A percentile compares a stretch with the other conserved stretches of the same genome.
phyloP scores from a whole-genome alignment of 2,113 vertebrate species.

The Serinus canaria region DNA sequence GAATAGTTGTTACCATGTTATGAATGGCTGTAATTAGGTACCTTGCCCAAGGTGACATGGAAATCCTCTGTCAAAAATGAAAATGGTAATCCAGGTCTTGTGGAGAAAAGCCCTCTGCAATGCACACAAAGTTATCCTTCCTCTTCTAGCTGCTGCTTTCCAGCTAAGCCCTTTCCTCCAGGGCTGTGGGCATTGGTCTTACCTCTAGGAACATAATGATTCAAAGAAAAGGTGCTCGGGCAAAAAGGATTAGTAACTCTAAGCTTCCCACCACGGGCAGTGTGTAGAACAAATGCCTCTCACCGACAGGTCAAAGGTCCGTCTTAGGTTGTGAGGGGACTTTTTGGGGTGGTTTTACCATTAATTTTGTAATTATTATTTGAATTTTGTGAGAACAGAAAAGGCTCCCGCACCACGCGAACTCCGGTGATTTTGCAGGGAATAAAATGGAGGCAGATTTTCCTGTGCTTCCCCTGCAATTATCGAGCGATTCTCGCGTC shows the following conservation, averaged over 20 bases:
- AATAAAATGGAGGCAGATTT: slow-evolving; percentile 46
- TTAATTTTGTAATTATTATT: neutral
- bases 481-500: slow-evolving; percentile 5
- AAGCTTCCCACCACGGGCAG: neutral
- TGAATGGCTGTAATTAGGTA: slow-evolving; percentile 31
- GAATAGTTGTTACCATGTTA: neutral
- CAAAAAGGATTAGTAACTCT: neutral
- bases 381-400: neutral
- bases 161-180: slow-evolving; percentile 14
- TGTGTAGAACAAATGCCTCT: neutral
- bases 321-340: fast-evolving
- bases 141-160: neutral
- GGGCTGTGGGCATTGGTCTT: neutral
- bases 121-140: neutral
- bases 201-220: neutral
- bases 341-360: neutral
- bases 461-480: slow-evolving; percentile 22
- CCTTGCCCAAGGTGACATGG: slow-evolving; percentile 15
- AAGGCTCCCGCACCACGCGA: fast-evolving
- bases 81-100: slow-evolving; percentile 7
- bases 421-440: neutral
- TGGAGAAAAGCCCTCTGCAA: neutral
- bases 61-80: slow-evolving; percentile 39
- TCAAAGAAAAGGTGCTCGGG: neutral
- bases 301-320: neutral